A percentile compares a stretch with the other conserved stretches of the same genome.
Conservation (phyloP, 2,113 vertebrate species). For the Odocoileus hemionus region DNA sequence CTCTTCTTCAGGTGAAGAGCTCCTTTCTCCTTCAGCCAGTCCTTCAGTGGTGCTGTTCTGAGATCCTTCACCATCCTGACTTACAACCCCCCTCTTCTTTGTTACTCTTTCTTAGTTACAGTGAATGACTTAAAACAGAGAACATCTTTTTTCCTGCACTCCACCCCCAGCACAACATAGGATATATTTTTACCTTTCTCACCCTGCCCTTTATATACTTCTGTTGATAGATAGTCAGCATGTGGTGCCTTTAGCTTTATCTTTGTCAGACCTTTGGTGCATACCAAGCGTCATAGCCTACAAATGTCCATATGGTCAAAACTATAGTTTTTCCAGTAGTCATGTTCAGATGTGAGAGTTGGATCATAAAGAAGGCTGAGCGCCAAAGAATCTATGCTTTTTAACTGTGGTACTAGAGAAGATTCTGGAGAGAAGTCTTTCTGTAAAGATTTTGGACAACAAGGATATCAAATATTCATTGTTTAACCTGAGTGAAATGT, state of each 20-base stretch:
- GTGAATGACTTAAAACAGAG: background rate
- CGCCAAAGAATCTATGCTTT: background rate
- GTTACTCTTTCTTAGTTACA: background rate
- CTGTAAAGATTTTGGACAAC: background rate
- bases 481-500: background rate
- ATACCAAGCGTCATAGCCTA: background rate
- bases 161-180: background rate
- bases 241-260: background rate
- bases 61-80: background rate
- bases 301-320: background rate
- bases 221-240: background rate
- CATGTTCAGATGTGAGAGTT: background rate
- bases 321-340: background rate
- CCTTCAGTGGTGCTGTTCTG: background rate
- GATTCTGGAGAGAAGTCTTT: background rate
- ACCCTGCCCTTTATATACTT: background rate
- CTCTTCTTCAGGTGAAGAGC: background rate
- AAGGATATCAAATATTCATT: background rate
- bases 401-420: background rate
- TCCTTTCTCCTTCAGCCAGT: background rate
- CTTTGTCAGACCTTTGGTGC: background rate
- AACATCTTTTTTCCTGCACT: rapidly evolving
- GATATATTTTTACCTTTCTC: background rate
- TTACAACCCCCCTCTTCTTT: background rate
- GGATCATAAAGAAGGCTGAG: background rate